Evolutionary conservation across 2,888 invertebrate species (phyloP).

Genomic region (Lamproptera curius): DNA sequence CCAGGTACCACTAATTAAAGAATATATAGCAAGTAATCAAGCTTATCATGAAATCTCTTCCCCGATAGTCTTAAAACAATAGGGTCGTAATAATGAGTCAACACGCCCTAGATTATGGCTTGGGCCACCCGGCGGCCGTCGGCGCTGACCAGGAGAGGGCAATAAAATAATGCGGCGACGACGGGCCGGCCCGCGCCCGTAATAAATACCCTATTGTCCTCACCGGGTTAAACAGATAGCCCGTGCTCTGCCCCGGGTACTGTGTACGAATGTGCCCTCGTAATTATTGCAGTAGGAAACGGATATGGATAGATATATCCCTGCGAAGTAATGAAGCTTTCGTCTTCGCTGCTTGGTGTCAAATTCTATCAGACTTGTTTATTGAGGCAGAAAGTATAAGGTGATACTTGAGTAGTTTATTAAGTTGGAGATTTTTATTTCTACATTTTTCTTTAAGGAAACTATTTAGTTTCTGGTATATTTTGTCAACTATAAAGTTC

Average conservation of each 20-base stretch:
- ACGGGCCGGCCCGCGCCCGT: slow-evolving; percentile 24
- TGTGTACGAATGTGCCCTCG: slow-evolving; percentile 4
- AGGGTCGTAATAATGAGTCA: no score
- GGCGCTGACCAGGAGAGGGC: slow-evolving; percentile 22
- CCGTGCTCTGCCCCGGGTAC: slow-evolving; percentile 9
- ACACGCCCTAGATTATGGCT: slow-evolving; percentile 4
- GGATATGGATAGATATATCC: not conserved
- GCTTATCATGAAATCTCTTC: no score
- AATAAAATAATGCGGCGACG: slow-evolving; percentile 29
- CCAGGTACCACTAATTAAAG: no score
- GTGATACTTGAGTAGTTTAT: no score
- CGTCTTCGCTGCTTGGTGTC: not conserved
- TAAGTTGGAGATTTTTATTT: no score
- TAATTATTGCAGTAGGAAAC: slow-evolving; percentile 10
- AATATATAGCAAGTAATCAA: no score
- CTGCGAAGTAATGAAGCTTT: not conserved
- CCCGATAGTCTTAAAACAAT: no score
- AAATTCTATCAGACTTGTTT: no score
- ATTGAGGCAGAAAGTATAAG: no score
- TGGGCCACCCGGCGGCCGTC: not conserved
- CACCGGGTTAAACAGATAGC: slow-evolving; percentile 27
- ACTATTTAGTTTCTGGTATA: no score
- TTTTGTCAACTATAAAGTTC: no score
- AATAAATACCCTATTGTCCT: slow-evolving; percentile 39
- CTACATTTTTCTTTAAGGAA: no score